Base-by-base conservation (phyloP, 2,797 vertebrate species). In the Delichon dasypus region DNA sequence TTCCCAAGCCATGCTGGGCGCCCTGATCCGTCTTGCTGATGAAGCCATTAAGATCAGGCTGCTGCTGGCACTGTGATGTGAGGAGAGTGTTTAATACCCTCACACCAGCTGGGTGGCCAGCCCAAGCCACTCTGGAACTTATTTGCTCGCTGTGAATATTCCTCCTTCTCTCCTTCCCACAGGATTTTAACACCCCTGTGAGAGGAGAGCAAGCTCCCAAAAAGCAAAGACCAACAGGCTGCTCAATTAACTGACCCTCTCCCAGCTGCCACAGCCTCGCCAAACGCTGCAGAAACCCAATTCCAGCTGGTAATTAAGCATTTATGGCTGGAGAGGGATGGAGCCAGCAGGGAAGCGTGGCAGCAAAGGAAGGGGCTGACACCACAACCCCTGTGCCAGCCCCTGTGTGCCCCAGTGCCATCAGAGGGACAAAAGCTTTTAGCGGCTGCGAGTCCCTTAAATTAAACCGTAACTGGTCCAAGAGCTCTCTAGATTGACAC, bases 21-120 rank as follows among this genome's bases (percentile, higher is more conserved):
- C 75, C 72, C 86, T 61, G 71, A 84, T 16, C 68, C 0, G 1
- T n/a, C 32, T 6, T 15, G 57, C 73, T 22, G 66, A 88, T 88
- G 71, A 95, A 94, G 83, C 55, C 12, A 30, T 86, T 78, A 85
- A 85, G 84, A 65, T 95, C 9, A 92, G 78, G 75, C 73, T 73
- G 45, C 86, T 65, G 83, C 51, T 89, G 51, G 80, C 66, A 87
- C 72, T 68, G 15, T 32, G 85, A 93, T 18, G 5, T 23, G 68
- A 91, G 73, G 47, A 0, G 5, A 88, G 76, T 19, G 74, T 71
- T 94, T 55, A 91, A 94, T 36, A 84, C 1, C 12, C 80, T 85
- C 85, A 51, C 42, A 19, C 50, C 81, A 82, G 82, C 84, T 81
- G 93, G 79, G 95, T 91, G 95, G 95, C 58, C 93, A 67, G 48